Conservation (phyloP, 2,113 vertebrate species). For the Podilymbus podiceps region DNA sequence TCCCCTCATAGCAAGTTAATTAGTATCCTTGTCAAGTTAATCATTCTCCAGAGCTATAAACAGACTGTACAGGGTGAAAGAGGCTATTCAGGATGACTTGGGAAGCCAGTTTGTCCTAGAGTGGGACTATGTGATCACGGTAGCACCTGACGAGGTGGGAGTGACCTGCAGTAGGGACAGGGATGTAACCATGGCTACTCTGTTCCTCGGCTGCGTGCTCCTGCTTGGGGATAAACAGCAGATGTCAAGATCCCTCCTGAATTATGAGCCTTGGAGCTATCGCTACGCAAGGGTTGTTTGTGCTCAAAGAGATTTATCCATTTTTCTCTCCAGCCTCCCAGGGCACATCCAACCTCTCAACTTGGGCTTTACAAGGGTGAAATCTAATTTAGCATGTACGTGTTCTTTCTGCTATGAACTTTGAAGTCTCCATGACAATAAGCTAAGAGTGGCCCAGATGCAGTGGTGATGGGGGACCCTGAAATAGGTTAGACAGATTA, state of each 20-base stretch:
- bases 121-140: background rate
- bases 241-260: slow-evolving; percentile 21
- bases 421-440: background rate
- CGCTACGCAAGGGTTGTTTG: background rate
- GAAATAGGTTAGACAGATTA: background rate
- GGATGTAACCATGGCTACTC: slow-evolving; percentile 51
- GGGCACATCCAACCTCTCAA: background rate
- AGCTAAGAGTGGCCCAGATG: background rate
- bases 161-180: background rate
- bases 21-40: background rate
- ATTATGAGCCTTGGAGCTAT: background rate
- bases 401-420: background rate
- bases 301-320: background rate
- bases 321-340: background rate
- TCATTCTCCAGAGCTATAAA: background rate
- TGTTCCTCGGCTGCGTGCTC: background rate
- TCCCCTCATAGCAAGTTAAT: background rate
- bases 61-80: background rate
- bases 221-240: slow-evolving; percentile 38
- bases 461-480: background rate
- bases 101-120: background rate
- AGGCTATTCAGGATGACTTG: background rate
- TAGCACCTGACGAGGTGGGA: background rate
- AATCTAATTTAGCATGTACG: background rate
- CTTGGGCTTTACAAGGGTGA: background rate